phyloP scores from a whole-genome alignment of 2,888 invertebrate genomes.

The Dioctria linearis region DNA sequence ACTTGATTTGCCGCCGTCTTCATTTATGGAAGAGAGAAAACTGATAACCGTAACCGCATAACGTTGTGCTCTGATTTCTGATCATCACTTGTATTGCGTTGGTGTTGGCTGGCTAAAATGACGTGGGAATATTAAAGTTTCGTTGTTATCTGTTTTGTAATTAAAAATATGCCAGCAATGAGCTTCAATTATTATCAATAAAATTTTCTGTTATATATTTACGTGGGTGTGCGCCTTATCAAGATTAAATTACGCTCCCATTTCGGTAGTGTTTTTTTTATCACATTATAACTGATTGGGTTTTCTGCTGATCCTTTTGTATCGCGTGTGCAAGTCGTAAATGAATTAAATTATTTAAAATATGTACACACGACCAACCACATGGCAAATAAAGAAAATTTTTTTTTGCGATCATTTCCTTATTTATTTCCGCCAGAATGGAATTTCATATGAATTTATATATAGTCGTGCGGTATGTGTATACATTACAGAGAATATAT shows the following conservation, averaged over 20 bases:
- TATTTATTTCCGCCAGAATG: conserved; percentile 31
- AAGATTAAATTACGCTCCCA: conserved; percentile 32
- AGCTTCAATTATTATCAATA: conserved; percentile 33
- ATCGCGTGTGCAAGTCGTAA: no score
- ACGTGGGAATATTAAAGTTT: conserved; percentile 34
- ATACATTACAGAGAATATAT: no score
- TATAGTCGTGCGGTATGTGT: background rate
- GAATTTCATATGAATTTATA: conserved; percentile 29
- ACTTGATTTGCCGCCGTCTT: conserved; percentile 46
- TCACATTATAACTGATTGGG: conserved; percentile 7
- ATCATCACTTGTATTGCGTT: conserved; percentile 20
- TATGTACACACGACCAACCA: no score
- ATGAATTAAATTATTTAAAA: background rate
- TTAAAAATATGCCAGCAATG: conserved; percentile 25
- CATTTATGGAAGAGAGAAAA: background rate
- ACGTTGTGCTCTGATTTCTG: conserved; percentile 37
- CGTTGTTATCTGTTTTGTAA: conserved; percentile 6
- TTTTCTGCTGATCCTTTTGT: no score
- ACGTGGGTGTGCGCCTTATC: conserved; percentile 29
- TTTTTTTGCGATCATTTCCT: background rate
- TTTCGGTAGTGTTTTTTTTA: conserved; percentile 16
- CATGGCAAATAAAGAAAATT: no score
- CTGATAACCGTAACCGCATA: conserved; percentile 19
- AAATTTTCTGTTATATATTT: background rate
- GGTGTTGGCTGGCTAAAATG: conserved; percentile 28